A percentile compares a stretch with the other conserved stretches of the same genome.
Evolutionary conservation across 2,113 vertebrate genomes (phyloP).

Genomic region (Tachysurus vachellii): DNA sequence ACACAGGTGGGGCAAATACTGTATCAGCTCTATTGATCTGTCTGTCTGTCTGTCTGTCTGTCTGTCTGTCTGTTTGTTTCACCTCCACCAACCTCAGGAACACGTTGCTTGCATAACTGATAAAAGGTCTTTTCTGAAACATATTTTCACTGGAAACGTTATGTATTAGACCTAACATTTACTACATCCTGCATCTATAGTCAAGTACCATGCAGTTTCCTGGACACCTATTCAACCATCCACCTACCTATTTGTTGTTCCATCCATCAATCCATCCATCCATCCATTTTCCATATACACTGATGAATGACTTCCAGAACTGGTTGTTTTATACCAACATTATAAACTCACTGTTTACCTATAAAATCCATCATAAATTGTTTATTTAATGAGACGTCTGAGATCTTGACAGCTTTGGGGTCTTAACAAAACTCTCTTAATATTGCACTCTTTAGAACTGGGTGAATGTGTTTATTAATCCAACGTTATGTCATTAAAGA

Average conservation of each 20-base stretch:
- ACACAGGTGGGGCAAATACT: conserved; percentile 81
- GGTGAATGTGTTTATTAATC: background rate
- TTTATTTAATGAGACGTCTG: background rate
- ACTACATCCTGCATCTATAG: background rate
- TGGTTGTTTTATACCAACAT: background rate
- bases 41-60: background rate
- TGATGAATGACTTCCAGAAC: background rate
- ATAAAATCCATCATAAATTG: background rate
- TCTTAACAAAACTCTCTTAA: conserved; percentile 75
- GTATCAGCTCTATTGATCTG: background rate
- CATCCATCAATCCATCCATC: background rate
- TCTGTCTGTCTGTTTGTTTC: background rate
- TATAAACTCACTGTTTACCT: background rate
- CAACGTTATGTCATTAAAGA: background rate
- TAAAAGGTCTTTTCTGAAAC: background rate
- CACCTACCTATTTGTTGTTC: background rate
- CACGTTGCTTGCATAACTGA: background rate
- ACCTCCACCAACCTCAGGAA: background rate
- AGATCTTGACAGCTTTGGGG: background rate
- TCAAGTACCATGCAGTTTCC: background rate
- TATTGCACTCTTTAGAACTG: conserved; percentile 5
- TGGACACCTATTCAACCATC: background rate
- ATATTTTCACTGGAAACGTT: background rate
- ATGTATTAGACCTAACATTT: background rate
- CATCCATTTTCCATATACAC: background rate